phyloP scores from a whole-genome alignment of 2,888 invertebrate genomes.

The Caenorhabditis sp. region DNA sequence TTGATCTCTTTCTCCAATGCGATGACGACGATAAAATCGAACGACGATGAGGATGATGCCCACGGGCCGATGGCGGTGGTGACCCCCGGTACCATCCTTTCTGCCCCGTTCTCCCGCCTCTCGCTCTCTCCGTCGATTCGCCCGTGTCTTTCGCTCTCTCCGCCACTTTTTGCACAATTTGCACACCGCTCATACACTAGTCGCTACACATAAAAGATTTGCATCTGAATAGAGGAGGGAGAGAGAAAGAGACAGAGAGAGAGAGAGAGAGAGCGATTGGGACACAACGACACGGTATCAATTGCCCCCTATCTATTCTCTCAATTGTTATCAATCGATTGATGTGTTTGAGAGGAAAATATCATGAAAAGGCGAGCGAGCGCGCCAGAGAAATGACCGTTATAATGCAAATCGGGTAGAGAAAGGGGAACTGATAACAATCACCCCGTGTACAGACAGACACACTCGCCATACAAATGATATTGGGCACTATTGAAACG shows the following conservation, averaged over 20 bases:
- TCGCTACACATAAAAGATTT: constrained; percentile 16
- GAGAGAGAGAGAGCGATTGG: not conserved
- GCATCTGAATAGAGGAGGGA: constrained; percentile 31
- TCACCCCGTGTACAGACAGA: constrained; percentile 7
- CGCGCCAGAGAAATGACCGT: constrained; percentile 21
- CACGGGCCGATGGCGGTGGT: constrained; percentile 9
- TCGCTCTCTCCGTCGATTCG: constrained; percentile 4
- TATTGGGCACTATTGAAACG: constrained; percentile 8
- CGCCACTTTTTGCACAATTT: constrained; percentile 47
- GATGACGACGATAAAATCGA: constrained; percentile 39
- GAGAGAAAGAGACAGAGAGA: not conserved
- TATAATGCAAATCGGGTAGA: constrained; percentile 7
- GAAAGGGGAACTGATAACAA: constrained; percentile 39
- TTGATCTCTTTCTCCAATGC: constrained; percentile 2
- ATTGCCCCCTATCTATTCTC: constrained; percentile 12
- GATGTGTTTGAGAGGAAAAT: constrained; percentile 7
- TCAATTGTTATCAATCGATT: constrained; percentile 47
- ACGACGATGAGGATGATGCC: constrained; percentile 16
- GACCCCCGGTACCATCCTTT: constrained; percentile 47
- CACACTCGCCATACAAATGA: not conserved
- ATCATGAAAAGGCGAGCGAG: not conserved
- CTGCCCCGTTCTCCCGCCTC: not conserved
- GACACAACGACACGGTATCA: not conserved
- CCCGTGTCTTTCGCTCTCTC: not conserved
- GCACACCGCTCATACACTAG: constrained; percentile 21